Base-by-base conservation (phyloP, 2,113 vertebrate genomes). In the Chelonoidis abingdonii region DNA sequence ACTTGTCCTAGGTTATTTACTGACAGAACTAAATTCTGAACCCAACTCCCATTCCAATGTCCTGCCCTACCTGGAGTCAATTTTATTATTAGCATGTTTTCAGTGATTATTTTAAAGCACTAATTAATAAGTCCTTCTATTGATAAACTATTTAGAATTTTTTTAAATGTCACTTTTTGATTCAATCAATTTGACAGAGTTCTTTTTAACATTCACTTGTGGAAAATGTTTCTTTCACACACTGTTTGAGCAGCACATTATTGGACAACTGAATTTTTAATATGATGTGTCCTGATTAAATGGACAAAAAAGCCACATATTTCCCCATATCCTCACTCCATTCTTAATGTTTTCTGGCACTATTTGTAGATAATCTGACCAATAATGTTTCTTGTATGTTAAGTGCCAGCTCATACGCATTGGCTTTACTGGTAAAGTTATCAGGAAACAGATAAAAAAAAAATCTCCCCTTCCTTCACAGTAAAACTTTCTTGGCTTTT, bases 401-500 rank as follows among this genome's bases (percentile, higher is more conserved):
- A 44, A 69, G 11, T 44, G 24, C 22, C 72, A 75, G 86, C 84
- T 92, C 52, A 78, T 86, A 83, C 8, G 62, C 69, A 29, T 1
- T 50, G 24, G n/a, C 54, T 81, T 9, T 14, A 80, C 4, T 88
- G 35, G 52, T 86, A 83, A 92, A 17, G 44, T 44, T 76, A 3
- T 11, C 53, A 78, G 86, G 86, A 56, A 22, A 0, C 0, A 11
- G 6, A 19, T 4, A 8, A 25, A 89, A 72, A 49, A 49, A 49
- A 80, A 80, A 56, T 56, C 14, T 35, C 41, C 35, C 11, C 38
- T 10, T 35, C 81, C 5, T 54, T 89, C 38, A 54, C 56, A 9
- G 84, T 53, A 89, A 78, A 89, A 90, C 31, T 81, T 93, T 41
- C 82, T 83, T 95, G 81, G 93, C 81, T 91, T 89, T 93, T 90